phyloP scores from a whole-genome alignment of 2,888 invertebrate genomes.

The Eupithecia inturbata region DNA sequence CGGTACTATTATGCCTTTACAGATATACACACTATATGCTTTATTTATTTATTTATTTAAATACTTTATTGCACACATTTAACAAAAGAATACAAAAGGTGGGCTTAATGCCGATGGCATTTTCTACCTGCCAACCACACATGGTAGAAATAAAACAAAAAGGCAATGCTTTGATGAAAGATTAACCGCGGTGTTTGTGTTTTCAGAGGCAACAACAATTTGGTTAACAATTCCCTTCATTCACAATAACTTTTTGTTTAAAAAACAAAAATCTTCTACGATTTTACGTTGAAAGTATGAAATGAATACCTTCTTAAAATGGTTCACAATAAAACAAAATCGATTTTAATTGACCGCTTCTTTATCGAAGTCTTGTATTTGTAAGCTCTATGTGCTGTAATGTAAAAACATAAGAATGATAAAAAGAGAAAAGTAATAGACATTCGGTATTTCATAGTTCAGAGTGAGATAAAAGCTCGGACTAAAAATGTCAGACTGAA shows the following conservation, averaged over 20 bases:
- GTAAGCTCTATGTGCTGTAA: neutral
- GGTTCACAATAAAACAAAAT: neutral
- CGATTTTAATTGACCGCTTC: neutral
- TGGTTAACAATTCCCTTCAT: constrained; percentile 24
- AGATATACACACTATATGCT: constrained; percentile 41
- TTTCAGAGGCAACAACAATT: constrained; percentile 42
- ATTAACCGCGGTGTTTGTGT: constrained; percentile 48
- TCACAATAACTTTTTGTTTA: neutral
- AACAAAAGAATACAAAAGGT: no score
- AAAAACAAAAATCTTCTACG: neutral
- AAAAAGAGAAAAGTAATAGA: neutral
- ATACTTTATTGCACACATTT: no score
- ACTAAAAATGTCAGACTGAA: constrained; percentile 18
- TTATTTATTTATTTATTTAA: no score
- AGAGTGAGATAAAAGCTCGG: constrained; percentile 18
- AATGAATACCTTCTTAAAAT: neutral
- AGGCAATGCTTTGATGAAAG: constrained; percentile 60
- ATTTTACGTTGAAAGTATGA: neutral
- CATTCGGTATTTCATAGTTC: constrained; percentile 1
- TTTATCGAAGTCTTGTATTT: neutral
- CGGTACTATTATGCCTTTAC: constrained; percentile 45
- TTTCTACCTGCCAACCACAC: no score
- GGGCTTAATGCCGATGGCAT: no score
- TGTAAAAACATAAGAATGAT: neutral
- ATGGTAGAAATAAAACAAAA: no score